These are phyloP conservation scores for Enteromius trimaculatus DNA, from an alignment of 2,797 vertebrate species.

Conservation along the genomic window DNA sequence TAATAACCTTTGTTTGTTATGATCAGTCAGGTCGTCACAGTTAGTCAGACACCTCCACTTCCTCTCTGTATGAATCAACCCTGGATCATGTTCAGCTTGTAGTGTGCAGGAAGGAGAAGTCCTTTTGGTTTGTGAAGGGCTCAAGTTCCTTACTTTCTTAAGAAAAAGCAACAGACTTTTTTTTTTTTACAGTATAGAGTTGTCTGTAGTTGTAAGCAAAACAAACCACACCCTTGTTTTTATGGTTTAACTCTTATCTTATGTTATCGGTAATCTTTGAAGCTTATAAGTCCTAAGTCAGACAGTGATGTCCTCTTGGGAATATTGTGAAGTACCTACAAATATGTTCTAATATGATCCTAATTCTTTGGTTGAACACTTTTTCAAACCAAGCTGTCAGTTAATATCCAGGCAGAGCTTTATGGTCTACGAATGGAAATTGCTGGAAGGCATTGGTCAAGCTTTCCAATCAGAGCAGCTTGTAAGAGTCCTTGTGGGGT, in stretches of 20 bases:
- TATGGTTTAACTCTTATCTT: constrained; percentile 25
- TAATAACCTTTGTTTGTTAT: constrained; percentile 33
- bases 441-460: constrained; percentile 19
- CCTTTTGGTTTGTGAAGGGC: neutral
- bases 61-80: constrained; percentile 32
- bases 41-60: constrained; percentile 46
- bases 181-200: constrained; percentile 2
- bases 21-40: neutral
- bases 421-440: constrained; percentile 28
- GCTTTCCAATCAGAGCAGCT: constrained; percentile 25
- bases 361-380: neutral
- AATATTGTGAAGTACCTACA: neutral
- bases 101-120: neutral
- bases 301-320: neutral
- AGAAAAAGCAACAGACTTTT: neutral
- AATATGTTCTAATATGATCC: neutral
- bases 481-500: constrained; percentile 37
- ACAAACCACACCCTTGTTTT: constrained; percentile 37
- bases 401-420: constrained; percentile 11
- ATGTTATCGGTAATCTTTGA: constrained; percentile 8
- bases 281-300: neutral
- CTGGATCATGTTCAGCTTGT: neutral
- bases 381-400: neutral
- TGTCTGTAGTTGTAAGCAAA: constrained; percentile 14
- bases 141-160: constrained; percentile 17